phyloP scores from a whole-genome alignment of 2,113 vertebrate species.

The Myotis brandtii region DNA sequence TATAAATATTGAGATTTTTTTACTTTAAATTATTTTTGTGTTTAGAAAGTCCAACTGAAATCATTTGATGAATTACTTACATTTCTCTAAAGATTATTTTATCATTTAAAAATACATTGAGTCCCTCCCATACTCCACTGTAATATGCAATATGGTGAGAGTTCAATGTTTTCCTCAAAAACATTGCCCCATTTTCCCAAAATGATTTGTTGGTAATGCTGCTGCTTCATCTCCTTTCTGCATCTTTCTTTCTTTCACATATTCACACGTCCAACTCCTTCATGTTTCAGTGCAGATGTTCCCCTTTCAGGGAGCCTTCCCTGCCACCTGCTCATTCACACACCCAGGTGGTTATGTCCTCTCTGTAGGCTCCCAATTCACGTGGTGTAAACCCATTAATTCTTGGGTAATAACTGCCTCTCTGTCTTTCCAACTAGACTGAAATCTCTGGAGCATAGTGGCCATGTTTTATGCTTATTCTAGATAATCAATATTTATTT shows the following conservation, averaged over 20 bases:
- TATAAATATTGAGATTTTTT: background rate
- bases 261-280: background rate
- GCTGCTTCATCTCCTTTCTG: background rate
- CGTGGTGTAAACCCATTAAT: background rate
- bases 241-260: background rate
- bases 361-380: background rate
- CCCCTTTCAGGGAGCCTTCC: background rate
- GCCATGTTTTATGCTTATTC: background rate
- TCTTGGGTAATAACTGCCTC: background rate
- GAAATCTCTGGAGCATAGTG: background rate
- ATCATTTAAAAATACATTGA: background rate
- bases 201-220: background rate
- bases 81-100: background rate
- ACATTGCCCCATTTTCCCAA: background rate
- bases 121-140: background rate
- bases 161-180: conserved; percentile 11
- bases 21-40: conserved; percentile 21
- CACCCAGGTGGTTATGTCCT: background rate
- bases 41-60: background rate
- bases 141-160: background rate
- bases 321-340: background rate
- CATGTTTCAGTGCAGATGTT: background rate
- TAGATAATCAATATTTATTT: background rate
- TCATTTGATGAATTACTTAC: background rate
- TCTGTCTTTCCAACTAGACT: background rate